Evolutionary conservation across 2,113 vertebrate genomes (phyloP).

Genomic region (Ptilonorhynchus violaceus): DNA sequence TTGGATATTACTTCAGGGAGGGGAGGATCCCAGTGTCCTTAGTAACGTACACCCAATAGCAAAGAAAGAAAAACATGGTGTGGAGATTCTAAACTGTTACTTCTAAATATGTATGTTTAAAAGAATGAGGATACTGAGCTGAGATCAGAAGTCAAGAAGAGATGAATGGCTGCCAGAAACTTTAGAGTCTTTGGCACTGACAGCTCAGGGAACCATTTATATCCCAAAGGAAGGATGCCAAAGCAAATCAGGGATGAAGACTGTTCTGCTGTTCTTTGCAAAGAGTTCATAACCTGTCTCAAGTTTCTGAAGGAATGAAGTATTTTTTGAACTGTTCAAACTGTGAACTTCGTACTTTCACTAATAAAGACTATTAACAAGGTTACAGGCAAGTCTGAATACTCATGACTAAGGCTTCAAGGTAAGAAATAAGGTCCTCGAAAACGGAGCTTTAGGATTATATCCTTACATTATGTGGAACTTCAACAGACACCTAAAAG

Average conservation of each 20-base stretch:
- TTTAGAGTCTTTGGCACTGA: background rate
- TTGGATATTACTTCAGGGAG: background rate
- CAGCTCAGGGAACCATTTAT: background rate
- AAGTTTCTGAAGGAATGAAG: background rate
- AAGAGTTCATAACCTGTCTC: background rate
- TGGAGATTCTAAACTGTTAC: background rate
- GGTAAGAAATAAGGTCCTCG: background rate
- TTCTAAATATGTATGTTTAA: background rate
- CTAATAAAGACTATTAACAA: background rate
- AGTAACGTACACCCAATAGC: background rate
- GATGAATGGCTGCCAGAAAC: conserved; percentile 11
- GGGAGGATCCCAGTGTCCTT: background rate
- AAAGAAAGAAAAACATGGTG: background rate
- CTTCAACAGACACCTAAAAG: background rate
- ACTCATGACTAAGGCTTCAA: background rate
- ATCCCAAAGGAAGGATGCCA: background rate
- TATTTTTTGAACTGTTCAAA: background rate
- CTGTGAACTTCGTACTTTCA: background rate
- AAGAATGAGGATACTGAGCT: background rate
- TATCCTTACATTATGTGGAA: background rate
- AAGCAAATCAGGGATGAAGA: background rate
- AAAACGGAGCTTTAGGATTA: background rate
- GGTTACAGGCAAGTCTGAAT: background rate
- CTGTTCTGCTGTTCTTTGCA: background rate
- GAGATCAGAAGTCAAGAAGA: background rate